These are phyloP conservation scores for Phrynosoma platyrhinos DNA, from an alignment of 2,113 vertebrate species.

Conservation along the genomic window DNA sequence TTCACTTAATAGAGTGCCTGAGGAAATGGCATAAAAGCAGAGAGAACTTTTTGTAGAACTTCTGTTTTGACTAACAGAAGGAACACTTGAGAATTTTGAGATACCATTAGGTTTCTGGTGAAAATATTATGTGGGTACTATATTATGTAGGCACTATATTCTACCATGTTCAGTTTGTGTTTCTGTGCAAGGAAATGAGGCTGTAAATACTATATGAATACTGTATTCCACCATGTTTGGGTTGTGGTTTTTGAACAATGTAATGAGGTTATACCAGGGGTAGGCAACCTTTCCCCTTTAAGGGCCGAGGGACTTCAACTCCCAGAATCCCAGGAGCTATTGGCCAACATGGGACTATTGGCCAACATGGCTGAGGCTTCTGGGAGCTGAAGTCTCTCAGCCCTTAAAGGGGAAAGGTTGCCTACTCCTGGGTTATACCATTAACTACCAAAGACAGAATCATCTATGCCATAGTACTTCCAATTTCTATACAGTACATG, in stretches of 20 bases:
- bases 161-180: not conserved
- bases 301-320: too few species aligned
- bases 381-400: too few species aligned
- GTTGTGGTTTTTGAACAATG: not conserved
- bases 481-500: too few species aligned
- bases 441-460: too few species aligned
- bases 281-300: too few species aligned
- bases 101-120: not conserved
- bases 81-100: not conserved
- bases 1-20: constrained; percentile 3
- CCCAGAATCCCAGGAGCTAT: too few species aligned
- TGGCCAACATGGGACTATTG: too few species aligned
- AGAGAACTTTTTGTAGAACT: not conserved
- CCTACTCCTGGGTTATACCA: too few species aligned
- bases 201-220: not conserved
- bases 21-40: not conserved
- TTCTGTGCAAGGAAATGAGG: not conserved
- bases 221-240: too few species aligned
- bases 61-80: not conserved
- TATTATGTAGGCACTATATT: not conserved
- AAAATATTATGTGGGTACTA: not conserved
- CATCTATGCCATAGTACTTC: too few species aligned
- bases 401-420: too few species aligned
- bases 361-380: too few species aligned
- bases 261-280: not conserved